Percentiles rank a stretch among this genome's conserved stretches.
These are phyloP conservation scores for Eumaeus atala DNA, from an alignment of 1,140 invertebrate species.

Conservation along the genomic window DNA sequence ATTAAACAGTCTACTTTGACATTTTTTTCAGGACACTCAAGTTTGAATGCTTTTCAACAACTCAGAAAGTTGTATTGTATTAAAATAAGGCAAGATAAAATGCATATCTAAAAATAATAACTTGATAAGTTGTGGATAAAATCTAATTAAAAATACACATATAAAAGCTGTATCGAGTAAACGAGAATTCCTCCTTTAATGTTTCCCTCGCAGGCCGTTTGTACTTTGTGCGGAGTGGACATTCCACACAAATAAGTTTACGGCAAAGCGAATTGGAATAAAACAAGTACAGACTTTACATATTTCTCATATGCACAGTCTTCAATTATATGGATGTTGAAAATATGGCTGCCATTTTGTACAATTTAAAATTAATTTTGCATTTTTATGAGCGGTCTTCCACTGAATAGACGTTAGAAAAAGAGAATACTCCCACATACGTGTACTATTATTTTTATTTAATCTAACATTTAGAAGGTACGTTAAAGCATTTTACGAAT, in stretches of 20 bases:
- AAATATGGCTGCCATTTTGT: constrained; percentile 40
- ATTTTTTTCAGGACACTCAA: no score
- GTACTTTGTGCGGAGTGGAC: constrained; percentile 28
- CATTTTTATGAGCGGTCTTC: constrained; percentile 48
- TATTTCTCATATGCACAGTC: constrained; percentile 35
- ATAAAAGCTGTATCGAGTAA: neutral
- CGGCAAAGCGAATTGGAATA: constrained; percentile 41
- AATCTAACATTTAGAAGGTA: constrained; percentile 20
- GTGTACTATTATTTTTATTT: constrained; percentile 25
- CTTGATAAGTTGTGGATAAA: neutral
- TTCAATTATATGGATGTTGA: constrained; percentile 51
- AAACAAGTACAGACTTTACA: constrained; percentile 40
- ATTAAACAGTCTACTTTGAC: no score
- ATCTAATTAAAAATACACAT: neutral
- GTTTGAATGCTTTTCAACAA: no score
- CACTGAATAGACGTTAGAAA: constrained; percentile 30
- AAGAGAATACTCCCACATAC: constrained; percentile 27
- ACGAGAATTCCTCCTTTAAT: neutral
- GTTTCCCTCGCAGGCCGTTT: constrained; percentile 15
- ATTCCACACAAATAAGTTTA: constrained; percentile 38
- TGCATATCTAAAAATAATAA: no score
- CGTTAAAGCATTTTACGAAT: constrained; percentile 11
- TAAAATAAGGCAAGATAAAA: no score
- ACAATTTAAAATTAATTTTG: constrained; percentile 56
- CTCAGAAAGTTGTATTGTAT: no score